Percentiles rank a stretch among this genome's conserved stretches.
phyloP scores from a whole-genome alignment of 2,797 vertebrate genomes.

The Sebastes matsubarae region DNA sequence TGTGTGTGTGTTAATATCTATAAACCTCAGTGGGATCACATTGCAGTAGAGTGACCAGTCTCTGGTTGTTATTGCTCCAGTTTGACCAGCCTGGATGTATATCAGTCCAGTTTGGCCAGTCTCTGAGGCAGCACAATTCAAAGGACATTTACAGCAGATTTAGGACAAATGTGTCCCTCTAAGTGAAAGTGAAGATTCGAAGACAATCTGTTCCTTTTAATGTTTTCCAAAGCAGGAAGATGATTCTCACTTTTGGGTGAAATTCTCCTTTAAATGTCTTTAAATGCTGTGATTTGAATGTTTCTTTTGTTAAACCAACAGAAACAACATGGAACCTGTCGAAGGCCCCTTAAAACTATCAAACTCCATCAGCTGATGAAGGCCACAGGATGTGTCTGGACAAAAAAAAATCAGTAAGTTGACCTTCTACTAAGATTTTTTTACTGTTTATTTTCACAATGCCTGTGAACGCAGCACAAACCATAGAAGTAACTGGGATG shows the following conservation, averaged over 20 bases:
- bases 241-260: neutral
- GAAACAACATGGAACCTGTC: neutral
- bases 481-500: neutral
- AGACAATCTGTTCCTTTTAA: neutral
- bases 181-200: neutral
- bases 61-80: neutral
- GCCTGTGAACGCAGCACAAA: neutral
- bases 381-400: neutral
- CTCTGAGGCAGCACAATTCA: neutral
- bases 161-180: neutral
- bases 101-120: neutral
- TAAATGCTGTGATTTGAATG: neutral
- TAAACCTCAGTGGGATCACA: neutral
- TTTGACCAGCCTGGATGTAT: neutral
- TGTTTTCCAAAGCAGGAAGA: neutral
- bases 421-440: neutral
- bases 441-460: neutral
- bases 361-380: neutral
- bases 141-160: neutral
- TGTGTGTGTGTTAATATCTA: constrained; percentile 1
- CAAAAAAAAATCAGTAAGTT: neutral
- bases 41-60: neutral
- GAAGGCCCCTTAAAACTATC: neutral
- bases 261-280: neutral
- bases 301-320: neutral